Evolutionary conservation across 2,888 invertebrate species (phyloP).

Genomic region (Leptinotarsa tumamoca): DNA sequence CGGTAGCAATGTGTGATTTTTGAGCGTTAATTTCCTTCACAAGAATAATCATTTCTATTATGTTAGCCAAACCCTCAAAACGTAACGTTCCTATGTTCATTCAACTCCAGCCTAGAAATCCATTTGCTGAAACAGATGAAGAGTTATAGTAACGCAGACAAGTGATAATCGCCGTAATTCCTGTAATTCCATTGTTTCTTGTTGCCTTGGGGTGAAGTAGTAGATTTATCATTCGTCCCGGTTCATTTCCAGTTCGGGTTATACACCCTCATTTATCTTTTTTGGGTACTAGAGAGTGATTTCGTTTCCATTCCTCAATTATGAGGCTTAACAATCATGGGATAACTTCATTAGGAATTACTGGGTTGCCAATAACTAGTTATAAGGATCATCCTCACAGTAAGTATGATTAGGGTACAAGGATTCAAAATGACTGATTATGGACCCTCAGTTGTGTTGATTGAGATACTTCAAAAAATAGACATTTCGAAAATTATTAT

Average conservation of each 20-base stretch:
- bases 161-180: constrained; percentile 66
- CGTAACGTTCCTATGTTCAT: constrained; percentile 8
- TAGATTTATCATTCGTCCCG: constrained; percentile 64
- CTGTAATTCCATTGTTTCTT: constrained; percentile 62
- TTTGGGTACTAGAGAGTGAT: constrained; percentile 15
- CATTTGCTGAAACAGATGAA: constrained; percentile 61
- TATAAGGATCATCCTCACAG: not conserved
- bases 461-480: no score
- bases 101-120: not conserved
- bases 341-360: not conserved
- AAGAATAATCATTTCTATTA: not conserved
- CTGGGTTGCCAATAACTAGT: not conserved
- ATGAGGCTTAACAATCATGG: not conserved
- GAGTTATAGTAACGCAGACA: constrained; percentile 64
- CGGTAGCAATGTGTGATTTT: no score
- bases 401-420: no score
- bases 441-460: no score
- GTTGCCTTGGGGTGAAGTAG: constrained; percentile 54
- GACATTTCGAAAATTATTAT: no score
- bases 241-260: constrained; percentile 62
- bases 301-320: constrained; percentile 1
- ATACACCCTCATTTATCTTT: constrained; percentile 61
- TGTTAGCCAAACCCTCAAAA: not conserved
- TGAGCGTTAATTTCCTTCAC: not conserved
- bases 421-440: no score